phyloP scores from a whole-genome alignment of 2,888 invertebrate species.

The Cantharis nigra region DNA sequence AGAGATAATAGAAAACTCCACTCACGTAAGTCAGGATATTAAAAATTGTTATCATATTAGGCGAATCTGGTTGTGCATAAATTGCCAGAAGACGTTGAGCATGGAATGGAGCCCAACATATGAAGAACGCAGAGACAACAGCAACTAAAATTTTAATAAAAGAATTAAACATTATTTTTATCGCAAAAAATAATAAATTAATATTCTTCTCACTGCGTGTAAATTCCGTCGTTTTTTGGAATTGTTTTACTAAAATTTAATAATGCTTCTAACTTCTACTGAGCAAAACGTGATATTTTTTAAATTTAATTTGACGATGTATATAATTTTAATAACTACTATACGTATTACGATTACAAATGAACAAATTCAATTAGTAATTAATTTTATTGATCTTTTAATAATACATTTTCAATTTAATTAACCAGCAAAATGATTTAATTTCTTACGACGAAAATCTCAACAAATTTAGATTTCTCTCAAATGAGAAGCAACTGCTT shows the following conservation, averaged over 20 bases:
- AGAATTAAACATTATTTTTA: not conserved
- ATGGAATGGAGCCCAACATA: conserved; percentile 94
- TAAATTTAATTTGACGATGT: not conserved
- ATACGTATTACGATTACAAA: not conserved
- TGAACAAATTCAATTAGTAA: not conserved
- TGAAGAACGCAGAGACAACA: conserved; percentile 86
- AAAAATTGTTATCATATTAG: conserved; percentile 34
- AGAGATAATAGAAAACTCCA: conserved; percentile 88
- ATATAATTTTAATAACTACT: not conserved
- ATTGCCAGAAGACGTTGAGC: conserved; percentile 85
- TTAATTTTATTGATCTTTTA: not conserved
- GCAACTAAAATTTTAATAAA: conserved; percentile 67
- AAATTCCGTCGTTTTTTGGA: not conserved
- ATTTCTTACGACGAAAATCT: not conserved
- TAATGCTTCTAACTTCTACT: not conserved
- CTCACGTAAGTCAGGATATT: conserved; percentile 75
- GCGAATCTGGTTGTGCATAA: conserved; percentile 59
- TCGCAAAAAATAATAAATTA: not conserved
- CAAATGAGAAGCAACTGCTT: not conserved
- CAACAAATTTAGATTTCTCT: not conserved
- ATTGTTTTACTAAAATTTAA: not conserved
- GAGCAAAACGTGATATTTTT: not conserved
- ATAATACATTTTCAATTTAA: not conserved
- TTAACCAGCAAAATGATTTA: not conserved
- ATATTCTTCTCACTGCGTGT: not conserved